phyloP scores from a whole-genome alignment of 2,113 vertebrate species.

The Numenius arquata region DNA sequence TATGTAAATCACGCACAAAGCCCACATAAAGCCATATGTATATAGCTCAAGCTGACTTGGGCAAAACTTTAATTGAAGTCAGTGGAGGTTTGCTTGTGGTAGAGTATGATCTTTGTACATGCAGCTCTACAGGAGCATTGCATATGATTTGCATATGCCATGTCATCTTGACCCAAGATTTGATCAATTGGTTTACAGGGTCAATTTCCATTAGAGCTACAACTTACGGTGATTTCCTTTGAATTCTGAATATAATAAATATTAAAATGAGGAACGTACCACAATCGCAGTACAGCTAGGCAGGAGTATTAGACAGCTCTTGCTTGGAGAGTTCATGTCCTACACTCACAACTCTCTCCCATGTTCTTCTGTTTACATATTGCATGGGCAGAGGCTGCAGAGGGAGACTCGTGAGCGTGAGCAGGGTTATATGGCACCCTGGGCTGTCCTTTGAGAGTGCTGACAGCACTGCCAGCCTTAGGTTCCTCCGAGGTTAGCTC shows the following conservation, averaged over 20 bases:
- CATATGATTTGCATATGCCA: not conserved
- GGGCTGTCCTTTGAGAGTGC: not conserved
- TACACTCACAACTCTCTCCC: not conserved
- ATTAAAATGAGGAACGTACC: not conserved
- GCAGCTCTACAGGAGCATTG: not conserved
- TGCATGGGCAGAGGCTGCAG: not conserved
- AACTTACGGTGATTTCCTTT: not conserved
- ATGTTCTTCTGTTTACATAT: not conserved
- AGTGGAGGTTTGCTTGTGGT: not conserved
- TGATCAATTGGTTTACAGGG: constrained; percentile 21
- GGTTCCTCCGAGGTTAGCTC: not conserved
- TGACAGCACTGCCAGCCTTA: not conserved
- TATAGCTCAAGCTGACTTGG: constrained; percentile 1
- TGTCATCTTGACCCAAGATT: constrained; percentile 28
- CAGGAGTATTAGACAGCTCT: not conserved
- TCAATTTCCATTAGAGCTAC: constrained; percentile 30
- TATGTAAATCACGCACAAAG: constrained; percentile 24
- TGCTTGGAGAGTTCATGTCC: not conserved
- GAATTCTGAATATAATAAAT: not conserved
- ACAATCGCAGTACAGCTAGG: not conserved
- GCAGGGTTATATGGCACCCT: not conserved
- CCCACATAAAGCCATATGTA: not conserved
- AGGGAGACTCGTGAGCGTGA: not conserved
- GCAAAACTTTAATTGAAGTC: constrained; percentile 53
- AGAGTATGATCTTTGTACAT: not conserved